Evolutionary conservation across 2,113 vertebrate species (phyloP).

Genomic region (Eubucco bourcierii): DNA sequence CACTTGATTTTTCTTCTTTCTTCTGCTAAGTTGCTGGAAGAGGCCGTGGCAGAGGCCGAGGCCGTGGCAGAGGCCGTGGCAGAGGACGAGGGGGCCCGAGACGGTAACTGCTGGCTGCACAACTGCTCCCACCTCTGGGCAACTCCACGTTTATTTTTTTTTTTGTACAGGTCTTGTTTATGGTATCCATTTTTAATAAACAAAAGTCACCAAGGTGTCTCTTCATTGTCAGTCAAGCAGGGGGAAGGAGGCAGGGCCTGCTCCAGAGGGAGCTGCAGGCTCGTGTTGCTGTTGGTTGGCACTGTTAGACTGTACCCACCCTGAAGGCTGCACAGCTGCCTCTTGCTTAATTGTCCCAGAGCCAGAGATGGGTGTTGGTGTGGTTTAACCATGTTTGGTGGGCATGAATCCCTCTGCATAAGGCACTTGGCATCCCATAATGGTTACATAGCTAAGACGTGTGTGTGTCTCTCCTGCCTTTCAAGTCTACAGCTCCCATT

Average conservation of each 20-base stretch:
- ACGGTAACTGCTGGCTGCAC: conserved; percentile 78
- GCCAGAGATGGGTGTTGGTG: neutral
- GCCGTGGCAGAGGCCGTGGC: conserved; percentile 90
- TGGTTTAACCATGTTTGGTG: neutral
- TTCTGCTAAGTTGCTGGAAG: conserved; percentile 88
- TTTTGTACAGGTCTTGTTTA: conserved; percentile 84
- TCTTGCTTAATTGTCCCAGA: neutral
- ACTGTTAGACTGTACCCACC: neutral
- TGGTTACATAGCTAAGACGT: neutral
- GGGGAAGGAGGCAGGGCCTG: neutral
- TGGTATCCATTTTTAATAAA: conserved; percentile 68
- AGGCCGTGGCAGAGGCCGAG: conserved; percentile 85
- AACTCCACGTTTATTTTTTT: conserved; percentile 61
- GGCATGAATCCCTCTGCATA: neutral
- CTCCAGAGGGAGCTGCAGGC: neutral
- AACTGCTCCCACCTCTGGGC: conserved; percentile 5
- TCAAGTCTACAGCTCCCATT: neutral
- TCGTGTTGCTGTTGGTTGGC: neutral
- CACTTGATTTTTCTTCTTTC: neutral
- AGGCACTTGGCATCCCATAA: neutral
- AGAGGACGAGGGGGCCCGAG: conserved; percentile 93
- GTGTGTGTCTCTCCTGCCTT: neutral
- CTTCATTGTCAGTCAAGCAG: neutral
- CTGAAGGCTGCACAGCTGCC: neutral
- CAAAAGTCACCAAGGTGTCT: neutral